These are phyloP conservation scores for Prunella strophiata DNA, from an alignment of 2,797 vertebrate species.

Conservation along the genomic window DNA sequence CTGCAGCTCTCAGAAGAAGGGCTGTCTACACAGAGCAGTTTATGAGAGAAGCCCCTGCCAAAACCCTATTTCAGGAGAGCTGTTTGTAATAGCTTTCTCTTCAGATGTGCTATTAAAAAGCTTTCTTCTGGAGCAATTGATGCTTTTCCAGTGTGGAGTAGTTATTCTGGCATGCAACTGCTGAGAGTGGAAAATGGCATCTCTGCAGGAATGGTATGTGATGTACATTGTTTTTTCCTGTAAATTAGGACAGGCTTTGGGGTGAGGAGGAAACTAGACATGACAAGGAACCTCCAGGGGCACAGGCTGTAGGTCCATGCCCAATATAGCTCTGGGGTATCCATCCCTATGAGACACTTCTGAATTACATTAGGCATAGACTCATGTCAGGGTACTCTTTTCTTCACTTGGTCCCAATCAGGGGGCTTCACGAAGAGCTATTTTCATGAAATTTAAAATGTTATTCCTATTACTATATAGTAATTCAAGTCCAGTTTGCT, in stretches of 20 bases:
- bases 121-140: background rate
- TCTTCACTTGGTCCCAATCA: background rate
- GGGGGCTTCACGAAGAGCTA: background rate
- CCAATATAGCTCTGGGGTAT: background rate
- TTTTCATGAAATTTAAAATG: background rate
- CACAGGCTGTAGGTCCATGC: too few species aligned
- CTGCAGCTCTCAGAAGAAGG: background rate
- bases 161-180: background rate
- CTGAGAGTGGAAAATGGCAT: background rate
- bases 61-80: background rate
- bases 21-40: background rate
- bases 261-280: background rate
- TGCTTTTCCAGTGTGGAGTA: background rate
- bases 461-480: background rate
- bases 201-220: background rate
- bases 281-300: background rate
- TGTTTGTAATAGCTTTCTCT: conserved; percentile 5
- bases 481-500: background rate
- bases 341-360: background rate
- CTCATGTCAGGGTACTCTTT: background rate
- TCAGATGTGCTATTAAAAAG: conserved; percentile 23
- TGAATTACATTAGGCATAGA: background rate
- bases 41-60: background rate
- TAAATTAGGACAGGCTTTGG: background rate
- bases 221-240: background rate